Conservation (phyloP, 2,113 vertebrate species). For the Leptosomus discolor region DNA sequence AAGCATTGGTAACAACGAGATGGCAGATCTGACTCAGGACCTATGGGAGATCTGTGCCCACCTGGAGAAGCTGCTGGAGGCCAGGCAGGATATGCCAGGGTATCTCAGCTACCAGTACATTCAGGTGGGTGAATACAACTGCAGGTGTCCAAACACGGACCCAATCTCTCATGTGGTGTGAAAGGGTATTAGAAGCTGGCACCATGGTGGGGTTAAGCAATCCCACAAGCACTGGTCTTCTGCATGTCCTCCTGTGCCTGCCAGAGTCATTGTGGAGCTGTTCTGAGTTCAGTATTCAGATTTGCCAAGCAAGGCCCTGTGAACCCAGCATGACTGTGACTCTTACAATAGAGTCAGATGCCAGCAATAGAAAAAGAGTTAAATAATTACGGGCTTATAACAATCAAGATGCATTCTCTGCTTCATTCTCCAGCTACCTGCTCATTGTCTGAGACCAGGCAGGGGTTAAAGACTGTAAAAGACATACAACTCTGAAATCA, state of each 20-base stretch:
- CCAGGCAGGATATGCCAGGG: neutral
- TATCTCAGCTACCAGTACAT: neutral
- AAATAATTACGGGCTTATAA: neutral
- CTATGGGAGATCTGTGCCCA: neutral
- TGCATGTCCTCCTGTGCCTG: neutral
- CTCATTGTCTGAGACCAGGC: neutral
- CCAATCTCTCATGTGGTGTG: neutral
- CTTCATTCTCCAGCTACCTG: neutral
- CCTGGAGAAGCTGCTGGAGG: neutral
- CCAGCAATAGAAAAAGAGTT: neutral
- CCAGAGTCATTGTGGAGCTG: neutral
- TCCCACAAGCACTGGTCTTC: neutral
- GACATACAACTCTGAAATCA: neutral
- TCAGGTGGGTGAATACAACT: neutral
- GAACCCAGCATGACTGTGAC: neutral
- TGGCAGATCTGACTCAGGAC: neutral
- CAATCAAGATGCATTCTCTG: neutral
- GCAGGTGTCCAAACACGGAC: neutral
- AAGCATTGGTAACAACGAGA: neutral
- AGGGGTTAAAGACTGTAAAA: neutral
- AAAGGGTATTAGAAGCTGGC: neutral
- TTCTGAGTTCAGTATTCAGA: neutral
- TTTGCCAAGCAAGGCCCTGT: neutral
- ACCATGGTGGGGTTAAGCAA: fast-evolving
- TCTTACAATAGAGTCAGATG: neutral